These are phyloP conservation scores for Meteorus colon DNA, from an alignment of 2,888 invertebrate genomes.

Conservation along the genomic window DNA sequence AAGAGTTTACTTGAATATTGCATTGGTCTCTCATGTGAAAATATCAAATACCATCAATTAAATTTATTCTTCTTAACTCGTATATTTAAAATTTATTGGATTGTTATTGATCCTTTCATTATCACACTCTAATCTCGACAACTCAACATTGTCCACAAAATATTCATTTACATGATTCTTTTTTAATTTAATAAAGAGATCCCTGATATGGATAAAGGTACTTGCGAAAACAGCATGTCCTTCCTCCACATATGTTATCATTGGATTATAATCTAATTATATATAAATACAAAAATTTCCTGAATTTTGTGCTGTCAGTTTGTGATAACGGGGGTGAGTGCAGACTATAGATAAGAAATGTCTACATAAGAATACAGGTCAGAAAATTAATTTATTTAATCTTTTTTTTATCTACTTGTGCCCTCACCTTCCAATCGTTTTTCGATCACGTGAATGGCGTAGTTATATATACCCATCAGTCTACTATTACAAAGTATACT, in stretches of 20 bases:
- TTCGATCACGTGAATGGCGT: too few relatives aligned
- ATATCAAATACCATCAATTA: background rate
- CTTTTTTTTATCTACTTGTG: background rate
- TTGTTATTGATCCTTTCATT: background rate
- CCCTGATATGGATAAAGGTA: too few relatives aligned
- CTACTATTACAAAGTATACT: background rate
- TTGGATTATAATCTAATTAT: too few relatives aligned
- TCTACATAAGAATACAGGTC: background rate
- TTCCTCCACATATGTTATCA: too few relatives aligned
- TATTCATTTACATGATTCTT: background rate
- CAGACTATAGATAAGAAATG: background rate
- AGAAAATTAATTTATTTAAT: background rate
- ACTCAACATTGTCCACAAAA: background rate
- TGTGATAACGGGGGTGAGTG: background rate
- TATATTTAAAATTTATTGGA: background rate
- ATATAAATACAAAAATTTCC: too few relatives aligned
- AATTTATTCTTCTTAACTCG: background rate
- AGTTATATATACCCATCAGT: background rate
- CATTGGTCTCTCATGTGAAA: background rate
- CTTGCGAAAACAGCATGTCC: too few relatives aligned
- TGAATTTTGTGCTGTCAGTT: background rate
- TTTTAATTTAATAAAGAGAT: too few relatives aligned
- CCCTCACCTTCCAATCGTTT: background rate
- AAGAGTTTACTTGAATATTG: background rate
- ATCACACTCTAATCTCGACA: background rate